Evolutionary conservation across 64 coral and sea anemone genomes (phyloP).

Genomic region (Exaiptasia diaphana): DNA sequence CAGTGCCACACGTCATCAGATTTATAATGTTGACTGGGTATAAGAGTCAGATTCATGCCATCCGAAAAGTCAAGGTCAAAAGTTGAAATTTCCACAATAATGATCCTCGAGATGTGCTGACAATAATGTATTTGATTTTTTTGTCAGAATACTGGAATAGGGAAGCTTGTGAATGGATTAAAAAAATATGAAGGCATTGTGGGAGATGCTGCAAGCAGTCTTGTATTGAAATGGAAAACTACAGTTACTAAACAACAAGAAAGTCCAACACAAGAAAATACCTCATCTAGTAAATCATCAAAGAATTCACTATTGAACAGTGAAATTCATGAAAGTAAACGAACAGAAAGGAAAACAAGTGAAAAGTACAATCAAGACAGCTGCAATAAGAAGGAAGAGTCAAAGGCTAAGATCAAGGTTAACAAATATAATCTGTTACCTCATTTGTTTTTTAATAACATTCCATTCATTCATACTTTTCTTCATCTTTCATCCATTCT

Average conservation of each 20-base stretch:
- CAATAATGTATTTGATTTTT: neutral
- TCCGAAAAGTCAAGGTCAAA: too few relatives aligned
- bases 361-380: neutral
- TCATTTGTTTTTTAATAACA: too few relatives aligned
- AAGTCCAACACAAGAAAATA: neutral
- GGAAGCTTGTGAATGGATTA: constrained; percentile 75
- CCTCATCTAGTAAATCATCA: neutral
- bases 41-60: too few relatives aligned
- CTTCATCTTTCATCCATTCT: too few relatives aligned
- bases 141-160: constrained; percentile 83
- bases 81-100: too few relatives aligned
- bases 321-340: neutral
- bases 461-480: too few relatives aligned
- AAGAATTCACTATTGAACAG: neutral
- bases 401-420: too few relatives aligned
- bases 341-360: constrained; percentile 23
- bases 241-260: constrained; percentile 33
- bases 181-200: constrained; percentile 49
- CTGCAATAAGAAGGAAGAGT: neutral
- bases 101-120: too few relatives aligned
- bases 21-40: too few relatives aligned
- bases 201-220: constrained; percentile 43
- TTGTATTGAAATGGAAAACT: constrained; percentile 90
- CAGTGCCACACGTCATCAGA: too few relatives aligned
- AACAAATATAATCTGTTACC: too few relatives aligned